Percentiles rank a stretch among this genome's conserved stretches.
These are phyloP conservation scores for Chionis minor DNA, from an alignment of 2,113 vertebrate species.

Conservation along the genomic window DNA sequence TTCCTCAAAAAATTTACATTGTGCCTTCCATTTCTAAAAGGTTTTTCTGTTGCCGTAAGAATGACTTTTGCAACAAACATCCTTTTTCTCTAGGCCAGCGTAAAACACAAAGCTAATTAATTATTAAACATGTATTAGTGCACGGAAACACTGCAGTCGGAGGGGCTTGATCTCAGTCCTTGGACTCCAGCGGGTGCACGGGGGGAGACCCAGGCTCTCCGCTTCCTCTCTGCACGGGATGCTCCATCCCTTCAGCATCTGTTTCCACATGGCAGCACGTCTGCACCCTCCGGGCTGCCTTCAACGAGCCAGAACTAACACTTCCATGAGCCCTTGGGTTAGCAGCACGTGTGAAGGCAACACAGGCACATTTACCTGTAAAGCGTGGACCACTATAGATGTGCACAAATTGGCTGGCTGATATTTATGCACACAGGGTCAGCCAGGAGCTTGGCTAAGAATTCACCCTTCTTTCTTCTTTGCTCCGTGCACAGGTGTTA, in stretches of 20 bases:
- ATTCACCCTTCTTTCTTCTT: not conserved
- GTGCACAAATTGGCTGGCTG: not conserved
- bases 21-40: not conserved
- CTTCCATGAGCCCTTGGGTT: rapidly evolving
- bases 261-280: not conserved
- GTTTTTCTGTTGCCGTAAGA: not conserved
- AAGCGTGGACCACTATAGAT: not conserved
- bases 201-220: not conserved
- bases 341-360: not conserved
- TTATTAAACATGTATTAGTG: not conserved
- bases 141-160: not conserved
- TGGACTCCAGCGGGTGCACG: not conserved
- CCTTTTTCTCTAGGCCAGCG: not conserved
- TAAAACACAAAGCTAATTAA: not conserved
- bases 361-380: not conserved
- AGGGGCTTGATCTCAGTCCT: not conserved
- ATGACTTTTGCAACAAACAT: not conserved
- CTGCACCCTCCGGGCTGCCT: not conserved
- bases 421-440: not conserved
- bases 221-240: not conserved
- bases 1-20: not conserved
- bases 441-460: not conserved
- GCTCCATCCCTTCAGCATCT: not conserved
- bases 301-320: not conserved
- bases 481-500: not conserved